phyloP scores from a whole-genome alignment of 2,888 invertebrate genomes.

The Erebia palarica region DNA sequence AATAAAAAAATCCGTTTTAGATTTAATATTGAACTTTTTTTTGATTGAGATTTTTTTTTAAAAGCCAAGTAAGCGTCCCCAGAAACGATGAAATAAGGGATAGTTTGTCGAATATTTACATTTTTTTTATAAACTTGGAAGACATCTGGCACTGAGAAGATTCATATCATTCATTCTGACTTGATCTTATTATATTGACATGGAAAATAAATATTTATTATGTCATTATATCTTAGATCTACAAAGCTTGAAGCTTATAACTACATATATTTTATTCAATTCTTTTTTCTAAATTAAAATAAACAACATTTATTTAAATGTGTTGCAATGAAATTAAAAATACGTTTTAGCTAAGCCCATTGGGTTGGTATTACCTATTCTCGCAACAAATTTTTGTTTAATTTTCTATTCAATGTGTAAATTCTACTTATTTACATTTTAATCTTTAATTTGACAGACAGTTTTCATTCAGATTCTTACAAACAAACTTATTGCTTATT shows the following conservation, averaged over 20 bases:
- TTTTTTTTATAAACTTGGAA: constrained; percentile 44
- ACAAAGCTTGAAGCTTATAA: constrained; percentile 31
- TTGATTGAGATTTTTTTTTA: no score
- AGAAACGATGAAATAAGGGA: constrained; percentile 7
- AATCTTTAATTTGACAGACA: constrained; percentile 70
- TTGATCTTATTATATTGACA: constrained; percentile 57
- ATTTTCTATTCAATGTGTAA: constrained; percentile 24
- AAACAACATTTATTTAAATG: background rate
- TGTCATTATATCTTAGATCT: constrained; percentile 24
- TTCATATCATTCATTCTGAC: constrained; percentile 41
- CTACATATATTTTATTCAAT: background rate
- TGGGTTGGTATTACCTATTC: background rate
- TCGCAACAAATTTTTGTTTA: background rate
- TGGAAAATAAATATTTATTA: constrained; percentile 67
- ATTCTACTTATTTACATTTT: constrained; percentile 67
- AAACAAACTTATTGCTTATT: constrained; percentile 16
- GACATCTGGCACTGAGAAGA: constrained; percentile 52
- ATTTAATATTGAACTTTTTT: no score
- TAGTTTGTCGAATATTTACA: background rate
- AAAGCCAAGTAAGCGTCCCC: no score
- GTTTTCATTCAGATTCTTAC: constrained; percentile 48
- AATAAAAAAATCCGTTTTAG: no score
- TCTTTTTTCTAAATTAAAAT: background rate
- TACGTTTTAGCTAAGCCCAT: background rate
- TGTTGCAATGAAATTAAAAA: background rate